These are phyloP conservation scores for Gracilinanus agilis DNA, from an alignment of 2,113 vertebrate genomes.

Conservation along the genomic window DNA sequence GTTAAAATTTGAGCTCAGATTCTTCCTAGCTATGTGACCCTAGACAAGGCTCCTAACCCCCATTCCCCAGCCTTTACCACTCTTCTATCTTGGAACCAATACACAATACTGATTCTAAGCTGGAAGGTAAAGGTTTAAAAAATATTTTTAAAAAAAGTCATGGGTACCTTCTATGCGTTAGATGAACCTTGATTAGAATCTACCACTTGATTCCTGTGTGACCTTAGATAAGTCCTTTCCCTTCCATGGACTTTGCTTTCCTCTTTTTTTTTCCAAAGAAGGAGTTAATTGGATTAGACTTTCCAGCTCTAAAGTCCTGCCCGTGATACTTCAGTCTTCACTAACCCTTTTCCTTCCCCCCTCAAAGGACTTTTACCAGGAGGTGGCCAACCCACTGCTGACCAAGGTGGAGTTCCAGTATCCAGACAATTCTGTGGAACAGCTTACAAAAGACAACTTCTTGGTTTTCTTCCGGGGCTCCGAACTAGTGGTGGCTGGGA, in stretches of 20 bases:
- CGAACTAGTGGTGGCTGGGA: constrained; percentile 93
- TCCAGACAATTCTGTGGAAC: constrained; percentile 84
- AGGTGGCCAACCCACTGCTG: constrained; percentile 91
- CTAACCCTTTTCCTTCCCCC: constrained; percentile 23
- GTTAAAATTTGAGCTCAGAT: no score
- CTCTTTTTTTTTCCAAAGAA: background rate
- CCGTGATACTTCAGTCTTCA: background rate
- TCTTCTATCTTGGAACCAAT: no score
- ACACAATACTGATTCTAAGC: no score
- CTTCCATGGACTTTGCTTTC: background rate
- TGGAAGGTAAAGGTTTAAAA: no score
- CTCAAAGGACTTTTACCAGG: constrained; percentile 92
- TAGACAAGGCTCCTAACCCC: no score
- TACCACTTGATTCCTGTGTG: background rate
- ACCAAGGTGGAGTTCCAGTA: constrained; percentile 89
- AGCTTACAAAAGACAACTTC: constrained; percentile 88
- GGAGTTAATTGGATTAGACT: background rate
- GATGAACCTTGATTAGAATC: background rate
- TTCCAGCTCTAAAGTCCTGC: background rate
- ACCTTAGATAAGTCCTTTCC: background rate
- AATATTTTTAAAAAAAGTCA: background rate
- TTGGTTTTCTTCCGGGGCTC: constrained; percentile 90
- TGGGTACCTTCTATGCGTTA: background rate
- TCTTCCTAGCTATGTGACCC: no score
- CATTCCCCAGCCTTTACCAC: no score